These are phyloP conservation scores for Chaetura pelagica DNA, from an alignment of 2,113 vertebrate species.

Conservation along the genomic window DNA sequence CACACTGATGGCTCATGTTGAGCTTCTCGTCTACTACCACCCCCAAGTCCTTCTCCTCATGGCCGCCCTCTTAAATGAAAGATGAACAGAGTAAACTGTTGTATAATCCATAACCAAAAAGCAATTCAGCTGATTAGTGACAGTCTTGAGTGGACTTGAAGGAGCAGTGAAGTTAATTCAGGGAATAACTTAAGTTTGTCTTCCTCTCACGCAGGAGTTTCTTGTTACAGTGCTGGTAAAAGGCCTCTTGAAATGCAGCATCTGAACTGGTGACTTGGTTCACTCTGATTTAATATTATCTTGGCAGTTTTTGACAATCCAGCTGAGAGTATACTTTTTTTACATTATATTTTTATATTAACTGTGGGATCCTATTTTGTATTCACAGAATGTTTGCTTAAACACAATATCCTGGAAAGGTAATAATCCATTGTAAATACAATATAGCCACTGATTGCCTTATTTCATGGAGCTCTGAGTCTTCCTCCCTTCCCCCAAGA, in stretches of 20 bases:
- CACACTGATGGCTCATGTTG: no score
- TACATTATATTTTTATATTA: neutral
- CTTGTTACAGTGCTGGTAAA: neutral
- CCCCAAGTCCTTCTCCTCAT: no score
- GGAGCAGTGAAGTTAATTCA: neutral
- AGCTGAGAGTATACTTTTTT: neutral
- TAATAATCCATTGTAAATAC: slow-evolving; percentile 29
- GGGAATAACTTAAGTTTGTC: neutral
- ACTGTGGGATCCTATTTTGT: neutral
- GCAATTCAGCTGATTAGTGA: neutral
- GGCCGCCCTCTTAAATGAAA: neutral
- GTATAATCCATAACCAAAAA: neutral
- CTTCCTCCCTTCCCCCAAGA: neutral
- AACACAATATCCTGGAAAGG: slow-evolving; percentile 12
- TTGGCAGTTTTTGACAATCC: slow-evolving; percentile 9
- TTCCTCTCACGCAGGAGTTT: neutral
- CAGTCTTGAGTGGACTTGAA: neutral
- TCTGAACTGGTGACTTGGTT: neutral
- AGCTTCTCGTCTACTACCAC: no score
- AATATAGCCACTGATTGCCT: neutral
- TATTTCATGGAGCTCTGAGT: neutral
- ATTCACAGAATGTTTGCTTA: slow-evolving; percentile 26
- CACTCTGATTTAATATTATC: neutral
- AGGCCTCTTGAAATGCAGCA: neutral
- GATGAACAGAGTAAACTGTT: neutral